These are phyloP conservation scores for Daubentonia madagascariensis DNA, from an alignment of 2,113 vertebrate genomes.

Conservation along the genomic window DNA sequence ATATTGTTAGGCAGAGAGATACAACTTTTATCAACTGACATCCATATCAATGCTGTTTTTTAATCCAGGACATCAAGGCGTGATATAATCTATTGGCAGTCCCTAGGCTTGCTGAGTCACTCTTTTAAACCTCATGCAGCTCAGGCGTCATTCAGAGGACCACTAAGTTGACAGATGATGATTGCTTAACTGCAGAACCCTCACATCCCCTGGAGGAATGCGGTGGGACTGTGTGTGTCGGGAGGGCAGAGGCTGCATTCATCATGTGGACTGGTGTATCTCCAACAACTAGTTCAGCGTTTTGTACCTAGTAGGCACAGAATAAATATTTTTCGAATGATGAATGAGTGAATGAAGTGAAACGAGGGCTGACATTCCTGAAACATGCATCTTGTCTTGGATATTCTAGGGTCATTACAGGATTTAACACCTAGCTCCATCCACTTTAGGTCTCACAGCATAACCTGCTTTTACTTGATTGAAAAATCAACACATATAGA, in stretches of 20 bases:
- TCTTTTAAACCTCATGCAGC: neutral
- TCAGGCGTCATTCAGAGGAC: neutral
- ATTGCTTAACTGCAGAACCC: neutral
- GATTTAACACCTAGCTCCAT: neutral
- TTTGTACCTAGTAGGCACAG: neutral
- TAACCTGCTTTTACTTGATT: neutral
- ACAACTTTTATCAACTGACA: neutral
- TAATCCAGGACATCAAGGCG: neutral
- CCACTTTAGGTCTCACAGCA: neutral
- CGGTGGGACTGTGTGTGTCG: neutral
- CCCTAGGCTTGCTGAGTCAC: neutral
- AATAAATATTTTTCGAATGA: neutral
- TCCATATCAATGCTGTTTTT: neutral
- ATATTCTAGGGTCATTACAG: neutral
- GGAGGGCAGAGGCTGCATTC: neutral
- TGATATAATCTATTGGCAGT: neutral
- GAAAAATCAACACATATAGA: neutral
- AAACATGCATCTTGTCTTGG: neutral
- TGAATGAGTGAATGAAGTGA: slow-evolving; percentile 7
- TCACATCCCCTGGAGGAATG: neutral
- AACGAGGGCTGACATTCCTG: neutral
- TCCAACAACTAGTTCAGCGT: neutral
- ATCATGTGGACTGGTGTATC: neutral
- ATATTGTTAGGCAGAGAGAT: neutral
- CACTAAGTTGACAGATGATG: neutral